A percentile compares a stretch with the other conserved stretches of the same genome.
phyloP scores from a whole-genome alignment of 2,888 invertebrate species.

The Ceratothoa steindachneri region DNA sequence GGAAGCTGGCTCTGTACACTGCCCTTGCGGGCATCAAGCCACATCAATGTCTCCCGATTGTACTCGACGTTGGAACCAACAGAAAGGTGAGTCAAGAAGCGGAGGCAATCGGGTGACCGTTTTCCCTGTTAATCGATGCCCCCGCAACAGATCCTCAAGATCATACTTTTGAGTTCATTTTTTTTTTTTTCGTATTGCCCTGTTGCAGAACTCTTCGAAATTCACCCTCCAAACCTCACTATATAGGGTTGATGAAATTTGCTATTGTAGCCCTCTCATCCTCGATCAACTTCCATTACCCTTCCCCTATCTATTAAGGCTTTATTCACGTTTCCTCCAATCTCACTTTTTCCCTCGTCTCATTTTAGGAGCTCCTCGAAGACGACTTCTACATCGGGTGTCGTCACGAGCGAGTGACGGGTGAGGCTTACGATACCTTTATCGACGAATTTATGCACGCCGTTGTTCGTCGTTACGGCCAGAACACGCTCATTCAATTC shows the following conservation, averaged over 20 bases:
- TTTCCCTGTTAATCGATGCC: no score
- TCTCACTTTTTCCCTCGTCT: not conserved
- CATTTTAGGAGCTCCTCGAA: slow-evolving; percentile 67
- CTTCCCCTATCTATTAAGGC: no score
- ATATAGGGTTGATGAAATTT: not conserved
- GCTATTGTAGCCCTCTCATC: no score
- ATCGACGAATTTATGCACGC: slow-evolving; percentile 96
- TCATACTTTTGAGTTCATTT: no score
- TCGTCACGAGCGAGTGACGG: slow-evolving; percentile 75
- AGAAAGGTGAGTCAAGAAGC: slow-evolving; percentile 68
- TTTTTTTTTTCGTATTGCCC: no score
- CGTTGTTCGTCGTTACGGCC: slow-evolving; percentile 75
- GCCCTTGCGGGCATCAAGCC: slow-evolving; percentile 96
- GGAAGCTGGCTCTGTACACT: slow-evolving; percentile 93
- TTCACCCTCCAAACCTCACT: not conserved
- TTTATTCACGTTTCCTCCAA: no score
- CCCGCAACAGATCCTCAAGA: no score
- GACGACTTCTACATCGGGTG: slow-evolving; percentile 95
- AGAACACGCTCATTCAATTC: slow-evolving; percentile 83
- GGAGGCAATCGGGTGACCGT: no score
- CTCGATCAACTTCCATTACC: no score
- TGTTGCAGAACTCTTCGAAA: not conserved
- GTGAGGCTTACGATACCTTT: slow-evolving; percentile 82
- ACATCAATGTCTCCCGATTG: slow-evolving; percentile 87
- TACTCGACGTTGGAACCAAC: slow-evolving; percentile 91